Percentiles rank a stretch among this genome's conserved stretches.
Evolutionary conservation across 2,113 vertebrate species (phyloP).

Genomic region (Piprites chloris): DNA sequence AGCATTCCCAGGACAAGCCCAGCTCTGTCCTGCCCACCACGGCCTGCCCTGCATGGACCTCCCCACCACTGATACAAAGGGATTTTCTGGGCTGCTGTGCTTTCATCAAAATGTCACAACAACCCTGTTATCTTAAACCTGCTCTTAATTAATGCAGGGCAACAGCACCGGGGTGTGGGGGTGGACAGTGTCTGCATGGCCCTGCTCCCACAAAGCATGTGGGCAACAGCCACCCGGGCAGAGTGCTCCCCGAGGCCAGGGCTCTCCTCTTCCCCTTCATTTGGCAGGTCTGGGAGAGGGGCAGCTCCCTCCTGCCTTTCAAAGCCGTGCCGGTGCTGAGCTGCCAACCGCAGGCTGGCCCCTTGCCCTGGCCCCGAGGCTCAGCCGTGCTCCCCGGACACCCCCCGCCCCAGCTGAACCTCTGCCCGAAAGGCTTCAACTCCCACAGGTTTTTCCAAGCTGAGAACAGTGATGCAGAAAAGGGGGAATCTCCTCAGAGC

Average conservation of each 20-base stretch:
- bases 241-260: accelerated
- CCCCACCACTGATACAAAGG: accelerated
- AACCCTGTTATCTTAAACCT: not conserved
- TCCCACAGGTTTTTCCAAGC: not conserved
- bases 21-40: accelerated
- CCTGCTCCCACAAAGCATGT: not conserved
- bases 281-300: not conserved
- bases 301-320: not conserved
- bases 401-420: too few relatives aligned
- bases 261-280: too few relatives aligned
- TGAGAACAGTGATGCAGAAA: not conserved
- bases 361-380: accelerated
- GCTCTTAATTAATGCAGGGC: not conserved
- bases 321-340: not conserved
- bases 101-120: not conserved
- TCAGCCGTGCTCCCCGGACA: accelerated
- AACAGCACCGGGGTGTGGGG: accelerated
- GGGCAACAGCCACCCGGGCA: not conserved
- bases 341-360: not conserved
- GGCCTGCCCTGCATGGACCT: accelerated
- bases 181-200: not conserved
- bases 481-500: not conserved
- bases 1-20: not conserved
- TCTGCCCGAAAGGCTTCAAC: accelerated
- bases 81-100: not conserved